These are phyloP conservation scores for Carettochelys insculpta DNA, from an alignment of 2,113 vertebrate species.

Conservation along the genomic window DNA sequence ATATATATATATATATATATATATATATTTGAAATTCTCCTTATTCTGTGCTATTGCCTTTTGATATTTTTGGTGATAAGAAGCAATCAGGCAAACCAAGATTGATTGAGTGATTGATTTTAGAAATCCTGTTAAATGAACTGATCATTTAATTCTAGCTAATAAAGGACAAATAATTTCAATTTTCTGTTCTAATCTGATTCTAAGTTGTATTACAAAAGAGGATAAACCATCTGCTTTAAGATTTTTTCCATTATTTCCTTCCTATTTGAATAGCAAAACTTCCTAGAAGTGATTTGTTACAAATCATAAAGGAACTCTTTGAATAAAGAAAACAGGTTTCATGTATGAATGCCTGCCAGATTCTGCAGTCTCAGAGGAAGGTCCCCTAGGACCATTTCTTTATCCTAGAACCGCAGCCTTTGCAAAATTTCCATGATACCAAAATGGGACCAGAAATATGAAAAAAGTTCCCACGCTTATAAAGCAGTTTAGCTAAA, in stretches of 20 bases:
- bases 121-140: not conserved
- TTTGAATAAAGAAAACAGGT: conserved; percentile 11
- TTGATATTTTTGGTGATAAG: not conserved
- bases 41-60: not conserved
- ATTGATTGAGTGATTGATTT: not conserved
- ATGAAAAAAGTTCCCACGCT: conserved; percentile 55
- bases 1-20: no score
- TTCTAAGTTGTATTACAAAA: not conserved
- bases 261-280: not conserved
- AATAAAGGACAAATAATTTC: not conserved
- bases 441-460: conserved; percentile 62
- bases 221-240: not conserved
- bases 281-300: not conserved
- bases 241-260: not conserved
- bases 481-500: conserved; percentile 27
- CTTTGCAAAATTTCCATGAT: conserved; percentile 32
- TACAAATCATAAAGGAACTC: conserved; percentile 29
- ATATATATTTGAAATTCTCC: not conserved
- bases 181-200: not conserved
- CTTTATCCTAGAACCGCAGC: conserved; percentile 36
- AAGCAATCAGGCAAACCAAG: not conserved
- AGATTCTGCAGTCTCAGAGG: not conserved
- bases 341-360: conserved; percentile 45
- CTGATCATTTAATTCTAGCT: not conserved
- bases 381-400: conserved; percentile 44